Evolutionary conservation across 2,888 invertebrate genomes (phyloP).

Genomic region (Phyto melanocephala): DNA sequence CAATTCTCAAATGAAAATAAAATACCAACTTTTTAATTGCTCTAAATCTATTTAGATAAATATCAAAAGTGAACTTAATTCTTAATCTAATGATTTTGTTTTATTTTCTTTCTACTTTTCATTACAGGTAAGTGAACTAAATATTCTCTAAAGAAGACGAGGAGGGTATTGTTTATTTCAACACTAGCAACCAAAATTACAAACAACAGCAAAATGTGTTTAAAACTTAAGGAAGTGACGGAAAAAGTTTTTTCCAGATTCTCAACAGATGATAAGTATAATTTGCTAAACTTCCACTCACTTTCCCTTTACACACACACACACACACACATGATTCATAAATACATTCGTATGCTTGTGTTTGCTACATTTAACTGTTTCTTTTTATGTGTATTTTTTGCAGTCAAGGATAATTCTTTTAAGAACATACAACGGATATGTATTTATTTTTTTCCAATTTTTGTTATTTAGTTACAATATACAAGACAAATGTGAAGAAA

Average conservation of each 20-base stretch:
- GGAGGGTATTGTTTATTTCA: constrained; percentile 9
- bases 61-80: neutral
- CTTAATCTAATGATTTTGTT: constrained; percentile 18
- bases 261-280: constrained; percentile 35
- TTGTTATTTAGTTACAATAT: neutral
- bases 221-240: constrained; percentile 14
- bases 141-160: neutral
- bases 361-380: neutral
- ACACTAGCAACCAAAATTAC: neutral
- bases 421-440: neutral
- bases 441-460: neutral
- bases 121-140: constrained; percentile 56
- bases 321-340: neutral
- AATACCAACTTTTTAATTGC: constrained; percentile 44
- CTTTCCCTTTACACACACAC: neutral
- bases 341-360: neutral
- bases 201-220: neutral
- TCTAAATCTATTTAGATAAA: constrained; percentile 26
- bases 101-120: constrained; percentile 11
- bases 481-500: neutral
- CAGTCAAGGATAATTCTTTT: constrained; percentile 50
- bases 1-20: constrained; percentile 10
- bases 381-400: neutral
- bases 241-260: constrained; percentile 17
- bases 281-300: neutral